These are phyloP conservation scores for Meda fulgida DNA, from an alignment of 2,797 vertebrate genomes.

Conservation along the genomic window DNA sequence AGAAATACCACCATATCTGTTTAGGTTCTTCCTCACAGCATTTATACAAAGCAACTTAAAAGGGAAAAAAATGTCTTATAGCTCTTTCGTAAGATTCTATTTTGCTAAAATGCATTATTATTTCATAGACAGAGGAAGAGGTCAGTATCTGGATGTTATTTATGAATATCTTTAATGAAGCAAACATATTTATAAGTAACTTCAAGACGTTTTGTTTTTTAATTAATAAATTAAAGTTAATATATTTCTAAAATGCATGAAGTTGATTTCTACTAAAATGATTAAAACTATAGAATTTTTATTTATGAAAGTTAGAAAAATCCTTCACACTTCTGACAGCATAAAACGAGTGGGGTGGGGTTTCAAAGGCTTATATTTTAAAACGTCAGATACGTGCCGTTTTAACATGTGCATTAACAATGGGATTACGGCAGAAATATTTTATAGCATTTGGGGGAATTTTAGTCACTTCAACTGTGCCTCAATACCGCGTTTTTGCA, in stretches of 20 bases:
- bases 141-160: constrained; percentile 88
- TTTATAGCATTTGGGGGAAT: constrained; percentile 85
- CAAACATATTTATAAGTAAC: constrained; percentile 87
- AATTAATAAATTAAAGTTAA: constrained; percentile 85
- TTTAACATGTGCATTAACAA: constrained; percentile 69
- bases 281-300: constrained; percentile 84
- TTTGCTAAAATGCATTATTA: constrained; percentile 88
- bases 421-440: constrained; percentile 80
- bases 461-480: constrained; percentile 84
- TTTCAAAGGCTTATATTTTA: constrained; percentile 76
- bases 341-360: constrained; percentile 61
- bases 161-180: constrained; percentile 81
- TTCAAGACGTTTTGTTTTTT: constrained; percentile 86
- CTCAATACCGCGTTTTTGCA: constrained; percentile 79
- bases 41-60: constrained; percentile 83
- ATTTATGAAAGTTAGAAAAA: constrained; percentile 80
- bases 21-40: constrained; percentile 81
- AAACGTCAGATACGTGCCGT: constrained; percentile 72
- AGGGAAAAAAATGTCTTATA: constrained; percentile 75
- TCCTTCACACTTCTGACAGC: constrained; percentile 65
- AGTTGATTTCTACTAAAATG: constrained; percentile 84
- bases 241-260: constrained; percentile 86
- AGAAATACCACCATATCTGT: constrained; percentile 75
- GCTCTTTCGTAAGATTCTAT: constrained; percentile 85
- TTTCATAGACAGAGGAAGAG: constrained; percentile 84